Percentiles rank a stretch among this genome's conserved stretches.
Evolutionary conservation across 2,113 vertebrate genomes (phyloP).

Genomic region (Dendropsophus ebraccatus): DNA sequence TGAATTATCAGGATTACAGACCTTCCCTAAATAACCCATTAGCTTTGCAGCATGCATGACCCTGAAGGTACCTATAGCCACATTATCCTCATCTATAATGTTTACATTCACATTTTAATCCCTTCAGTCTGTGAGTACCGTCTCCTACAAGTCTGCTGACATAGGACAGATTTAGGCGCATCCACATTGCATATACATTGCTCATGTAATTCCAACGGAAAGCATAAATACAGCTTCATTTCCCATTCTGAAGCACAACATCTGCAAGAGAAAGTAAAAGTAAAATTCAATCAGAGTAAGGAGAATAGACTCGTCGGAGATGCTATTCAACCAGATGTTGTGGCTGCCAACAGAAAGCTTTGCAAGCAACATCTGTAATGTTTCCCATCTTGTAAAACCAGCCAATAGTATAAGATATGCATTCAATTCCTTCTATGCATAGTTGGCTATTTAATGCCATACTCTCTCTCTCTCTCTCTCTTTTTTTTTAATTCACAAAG

Average conservation of each 20-base stretch:
- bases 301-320: constrained; percentile 67
- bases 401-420: constrained; percentile 68
- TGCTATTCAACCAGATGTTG: constrained; percentile 80
- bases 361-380: constrained; percentile 68
- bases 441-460: constrained; percentile 67
- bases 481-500: constrained; percentile 70
- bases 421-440: constrained; percentile 59
- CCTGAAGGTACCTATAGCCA: not conserved
- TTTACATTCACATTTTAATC: constrained; percentile 25
- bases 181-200: constrained; percentile 43
- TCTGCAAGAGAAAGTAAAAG: constrained; percentile 71
- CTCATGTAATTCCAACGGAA: constrained; percentile 48
- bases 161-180: constrained; percentile 35
- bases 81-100: not conserved
- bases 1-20: not conserved
- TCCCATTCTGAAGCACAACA: constrained; percentile 66
- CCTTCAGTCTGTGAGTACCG: constrained; percentile 28
- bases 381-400: constrained; percentile 70
- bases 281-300: constrained; percentile 81
- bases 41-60: not conserved
- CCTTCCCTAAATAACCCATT: constrained; percentile 16
- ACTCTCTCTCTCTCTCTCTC: too few species aligned
- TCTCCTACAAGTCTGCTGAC: constrained; percentile 58
- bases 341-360: constrained; percentile 67
- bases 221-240: constrained; percentile 60